These are phyloP conservation scores for Lutra lutra DNA, from an alignment of 2,797 vertebrate species.

Conservation along the genomic window DNA sequence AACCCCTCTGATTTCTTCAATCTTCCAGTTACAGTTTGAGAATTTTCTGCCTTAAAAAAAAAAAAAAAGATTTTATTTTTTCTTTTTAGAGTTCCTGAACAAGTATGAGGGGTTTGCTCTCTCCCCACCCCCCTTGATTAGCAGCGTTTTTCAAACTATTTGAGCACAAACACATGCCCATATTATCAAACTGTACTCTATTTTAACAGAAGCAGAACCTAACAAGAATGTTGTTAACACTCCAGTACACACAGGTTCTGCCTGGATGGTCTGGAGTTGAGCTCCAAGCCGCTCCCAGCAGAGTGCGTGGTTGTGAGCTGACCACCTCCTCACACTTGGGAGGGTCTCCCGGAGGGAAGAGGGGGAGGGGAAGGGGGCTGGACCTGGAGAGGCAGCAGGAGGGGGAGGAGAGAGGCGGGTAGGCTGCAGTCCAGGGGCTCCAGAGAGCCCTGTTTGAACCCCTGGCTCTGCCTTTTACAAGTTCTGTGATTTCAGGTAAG, in stretches of 20 bases:
- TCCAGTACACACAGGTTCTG: neutral
- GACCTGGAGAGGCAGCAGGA: neutral
- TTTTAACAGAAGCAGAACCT: slow-evolving; percentile 23
- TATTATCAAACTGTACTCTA: neutral
- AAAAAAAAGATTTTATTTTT: neutral
- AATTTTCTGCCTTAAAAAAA: neutral
- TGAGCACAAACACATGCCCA: neutral
- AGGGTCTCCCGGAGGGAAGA: too few relatives aligned
- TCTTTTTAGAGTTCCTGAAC: neutral
- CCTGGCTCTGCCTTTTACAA: neutral
- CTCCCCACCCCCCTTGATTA: neutral
- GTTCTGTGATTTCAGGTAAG: neutral
- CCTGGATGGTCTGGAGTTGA: neutral
- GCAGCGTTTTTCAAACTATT: neutral
- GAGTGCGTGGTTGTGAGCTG: neutral
- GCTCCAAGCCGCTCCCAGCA: neutral
- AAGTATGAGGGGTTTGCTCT: neutral
- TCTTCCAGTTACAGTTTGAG: neutral
- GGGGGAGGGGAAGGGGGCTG: neutral
- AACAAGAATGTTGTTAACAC: neutral
- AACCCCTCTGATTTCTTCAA: neutral
- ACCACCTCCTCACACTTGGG: neutral
- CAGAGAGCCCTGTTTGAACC: neutral
- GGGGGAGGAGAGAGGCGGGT: fast-evolving
- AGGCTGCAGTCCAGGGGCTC: neutral